Evolutionary conservation across 1,140 invertebrate genomes (phyloP).

Genomic region (Dysdera silvatica): DNA sequence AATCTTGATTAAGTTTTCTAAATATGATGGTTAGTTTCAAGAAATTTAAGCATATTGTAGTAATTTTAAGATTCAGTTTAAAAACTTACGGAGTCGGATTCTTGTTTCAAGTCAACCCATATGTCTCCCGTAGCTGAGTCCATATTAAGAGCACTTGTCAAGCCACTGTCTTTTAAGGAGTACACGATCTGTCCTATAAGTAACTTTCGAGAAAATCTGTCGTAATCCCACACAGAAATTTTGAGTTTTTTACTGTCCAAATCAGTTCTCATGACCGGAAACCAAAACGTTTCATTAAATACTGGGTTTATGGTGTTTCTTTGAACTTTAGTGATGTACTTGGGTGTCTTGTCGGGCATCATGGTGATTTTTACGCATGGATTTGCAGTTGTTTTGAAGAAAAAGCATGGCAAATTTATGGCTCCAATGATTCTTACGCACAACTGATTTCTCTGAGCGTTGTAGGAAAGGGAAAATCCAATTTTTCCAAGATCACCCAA

Average conservation of each 20-base stretch:
- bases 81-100: slow-evolving; percentile 22
- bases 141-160: neutral
- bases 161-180: slow-evolving; percentile 24
- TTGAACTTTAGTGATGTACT: slow-evolving; percentile 34
- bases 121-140: slow-evolving; percentile 31
- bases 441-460: slow-evolving; percentile 17
- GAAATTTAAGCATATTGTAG: too few relatives aligned
- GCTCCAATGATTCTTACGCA: slow-evolving; percentile 30
- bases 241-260: slow-evolving; percentile 35
- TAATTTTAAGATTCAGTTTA: too few relatives aligned
- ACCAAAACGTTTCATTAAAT: slow-evolving; percentile 39
- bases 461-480: slow-evolving; percentile 29
- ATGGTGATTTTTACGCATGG: slow-evolving; percentile 32
- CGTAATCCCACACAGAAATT: slow-evolving; percentile 38
- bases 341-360: slow-evolving; percentile 31
- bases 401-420: slow-evolving; percentile 25
- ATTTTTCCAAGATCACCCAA: slow-evolving; percentile 21
- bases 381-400: slow-evolving; percentile 26
- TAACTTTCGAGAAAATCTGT: slow-evolving; percentile 39
- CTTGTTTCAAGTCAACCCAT: slow-evolving; percentile 26
- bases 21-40: too few relatives aligned
- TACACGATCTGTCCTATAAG: slow-evolving; percentile 39
- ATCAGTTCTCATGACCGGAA: slow-evolving; percentile 34
- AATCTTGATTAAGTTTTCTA: too few relatives aligned
- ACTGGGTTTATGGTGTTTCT: slow-evolving; percentile 38